These are phyloP conservation scores for Zaprionus bogoriensis DNA, from an alignment of 2,888 invertebrate genomes.

Conservation along the genomic window DNA sequence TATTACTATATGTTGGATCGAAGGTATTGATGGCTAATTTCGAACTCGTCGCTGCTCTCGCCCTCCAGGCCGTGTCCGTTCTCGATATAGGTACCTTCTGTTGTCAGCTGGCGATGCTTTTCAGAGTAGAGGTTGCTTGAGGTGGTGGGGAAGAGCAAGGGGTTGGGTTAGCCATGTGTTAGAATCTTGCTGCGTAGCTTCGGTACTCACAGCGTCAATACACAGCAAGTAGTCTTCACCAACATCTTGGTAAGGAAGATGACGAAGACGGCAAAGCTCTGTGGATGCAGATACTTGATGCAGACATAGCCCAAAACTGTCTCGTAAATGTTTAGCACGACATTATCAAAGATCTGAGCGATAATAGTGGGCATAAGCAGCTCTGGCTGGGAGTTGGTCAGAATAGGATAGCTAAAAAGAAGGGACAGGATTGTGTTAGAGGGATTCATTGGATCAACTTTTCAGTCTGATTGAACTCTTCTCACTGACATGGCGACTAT, in stretches of 20 bases:
- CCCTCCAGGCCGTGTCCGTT: slow-evolving; percentile 7
- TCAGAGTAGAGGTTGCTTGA: slow-evolving; percentile 72
- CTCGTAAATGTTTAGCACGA: slow-evolving; percentile 70
- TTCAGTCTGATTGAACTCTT: background rate
- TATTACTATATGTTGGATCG: background rate
- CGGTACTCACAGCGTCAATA: slow-evolving; percentile 63
- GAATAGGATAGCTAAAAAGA: slow-evolving; percentile 74
- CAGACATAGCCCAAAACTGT: slow-evolving; percentile 67
- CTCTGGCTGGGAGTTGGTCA: slow-evolving; percentile 74
- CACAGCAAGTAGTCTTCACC: slow-evolving; percentile 56
- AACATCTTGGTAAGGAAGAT: slow-evolving; percentile 67
- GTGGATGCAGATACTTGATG: slow-evolving; percentile 58
- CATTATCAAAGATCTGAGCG: slow-evolving; percentile 68
- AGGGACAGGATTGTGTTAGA: background rate
- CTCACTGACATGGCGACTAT: slow-evolving; percentile 79
- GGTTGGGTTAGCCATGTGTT: too few species aligned
- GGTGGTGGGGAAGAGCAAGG: background rate
- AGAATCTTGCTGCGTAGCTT: background rate
- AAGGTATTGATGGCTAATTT: slow-evolving; percentile 35
- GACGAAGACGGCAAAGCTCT: slow-evolving; percentile 59
- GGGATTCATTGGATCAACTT: background rate
- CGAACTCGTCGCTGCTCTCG: slow-evolving; percentile 46
- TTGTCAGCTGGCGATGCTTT: slow-evolving; percentile 62
- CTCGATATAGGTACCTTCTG: background rate
- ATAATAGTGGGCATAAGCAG: slow-evolving; percentile 78